Conservation (phyloP, 1,140 invertebrate species). For the Mycetomoellerius zeteki region DNA sequence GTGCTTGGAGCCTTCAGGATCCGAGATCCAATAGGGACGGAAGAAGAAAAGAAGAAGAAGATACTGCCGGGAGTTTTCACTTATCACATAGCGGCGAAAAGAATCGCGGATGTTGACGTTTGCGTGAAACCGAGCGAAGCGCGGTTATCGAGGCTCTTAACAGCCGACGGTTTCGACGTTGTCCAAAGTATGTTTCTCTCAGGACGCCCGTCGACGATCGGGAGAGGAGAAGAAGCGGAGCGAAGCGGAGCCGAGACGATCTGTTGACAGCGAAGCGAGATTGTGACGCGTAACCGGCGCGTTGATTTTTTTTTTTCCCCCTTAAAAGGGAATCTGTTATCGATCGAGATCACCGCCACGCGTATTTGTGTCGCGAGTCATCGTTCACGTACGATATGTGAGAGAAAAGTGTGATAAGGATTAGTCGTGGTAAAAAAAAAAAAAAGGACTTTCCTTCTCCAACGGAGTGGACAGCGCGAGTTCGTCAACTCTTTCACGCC, state of each 20-base stretch:
- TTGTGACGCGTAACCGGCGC: neutral
- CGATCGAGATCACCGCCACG: neutral
- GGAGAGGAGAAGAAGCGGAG: neutral
- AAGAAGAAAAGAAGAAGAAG: neutral
- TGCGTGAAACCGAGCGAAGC: neutral
- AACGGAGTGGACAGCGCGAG: neutral
- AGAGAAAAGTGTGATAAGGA: slow-evolving; percentile 14
- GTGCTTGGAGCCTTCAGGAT: no score
- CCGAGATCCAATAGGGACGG: no score
- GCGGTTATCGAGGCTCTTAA: neutral
- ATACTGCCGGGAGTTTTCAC: neutral
- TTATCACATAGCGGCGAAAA: neutral
- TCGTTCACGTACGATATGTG: slow-evolving; percentile 32
- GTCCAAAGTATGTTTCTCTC: slow-evolving; percentile 24
- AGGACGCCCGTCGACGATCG: neutral
- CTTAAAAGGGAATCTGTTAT: neutral
- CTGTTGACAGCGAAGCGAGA: slow-evolving; percentile 28
- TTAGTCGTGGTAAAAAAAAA: neutral
- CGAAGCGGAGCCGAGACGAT: neutral
- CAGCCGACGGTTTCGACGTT: neutral
- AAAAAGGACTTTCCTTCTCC: neutral
- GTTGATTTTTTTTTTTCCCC: no score
- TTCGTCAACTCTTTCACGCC: neutral
- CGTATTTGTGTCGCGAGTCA: no score
- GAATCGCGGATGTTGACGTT: neutral